Base-by-base conservation (phyloP, 2,113 vertebrate species). In the Forbesichthys papilliferus region DNA sequence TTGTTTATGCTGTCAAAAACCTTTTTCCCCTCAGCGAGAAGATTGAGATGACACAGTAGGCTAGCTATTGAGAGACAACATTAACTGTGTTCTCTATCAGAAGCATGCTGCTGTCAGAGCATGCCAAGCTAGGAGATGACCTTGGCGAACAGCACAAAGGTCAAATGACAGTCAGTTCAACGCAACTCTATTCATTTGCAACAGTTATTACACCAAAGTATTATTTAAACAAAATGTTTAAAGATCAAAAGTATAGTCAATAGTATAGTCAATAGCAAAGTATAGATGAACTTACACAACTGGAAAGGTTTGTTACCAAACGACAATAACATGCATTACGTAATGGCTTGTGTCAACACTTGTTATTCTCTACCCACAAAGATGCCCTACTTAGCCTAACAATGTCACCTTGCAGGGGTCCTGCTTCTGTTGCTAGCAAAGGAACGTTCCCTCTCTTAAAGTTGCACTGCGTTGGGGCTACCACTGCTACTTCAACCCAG, bases 401-500 rank as follows among this genome's bases (percentile, higher is more conserved):
- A 14, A 3, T 65, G 49, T 53, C 27, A 4, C n/a, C 57, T n/a
- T 27, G 2, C 9, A 68, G 10, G 10, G 13, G 49, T 13, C 36
- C 54, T 58, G 1, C 36, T 48, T 53, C 69, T 61, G 11, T 51
- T 1, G 7, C 3, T 36, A 56, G 62, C 27, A 61, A 33, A 55
- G 10, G 69, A 54, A 14, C 27, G 1, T 27, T 27, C 27, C 60
- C 9, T 48, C 13, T 69, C 60, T 66, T 48, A 13, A 57, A 68
- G 48, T 79, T 27, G 11, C 66, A 79, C 79, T n/a, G 72, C 75
- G 81, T 75, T 61, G 58, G 64, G 74, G 60, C 77, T 80, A 49
- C 67, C 67, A 81, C 71, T 78, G 82, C 77, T 69, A 73, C 77
- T 72, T 62, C 46, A 68, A 57, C 72, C 78, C 78, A 67, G 71